A percentile compares a stretch with the other conserved stretches of the same genome.
phyloP scores from a whole-genome alignment of 2,113 vertebrate species.

The Rhinogobius similis region DNA sequence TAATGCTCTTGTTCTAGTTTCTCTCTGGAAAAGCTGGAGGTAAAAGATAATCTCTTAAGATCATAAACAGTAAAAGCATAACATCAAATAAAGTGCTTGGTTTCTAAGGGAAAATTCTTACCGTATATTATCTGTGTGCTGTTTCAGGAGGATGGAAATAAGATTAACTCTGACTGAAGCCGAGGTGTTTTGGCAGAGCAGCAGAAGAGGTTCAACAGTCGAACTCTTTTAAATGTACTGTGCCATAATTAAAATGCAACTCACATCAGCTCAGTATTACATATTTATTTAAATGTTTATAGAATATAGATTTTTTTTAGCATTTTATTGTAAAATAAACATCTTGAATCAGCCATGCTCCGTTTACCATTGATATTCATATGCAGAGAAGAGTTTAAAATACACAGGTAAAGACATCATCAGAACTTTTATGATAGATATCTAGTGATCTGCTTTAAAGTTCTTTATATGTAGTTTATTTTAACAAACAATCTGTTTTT shows the following conservation, averaged over 20 bases:
- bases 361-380: slow-evolving; percentile 22
- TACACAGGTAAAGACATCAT: slow-evolving; percentile 42
- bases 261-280: neutral
- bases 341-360: slow-evolving; percentile 45
- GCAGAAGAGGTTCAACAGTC: neutral
- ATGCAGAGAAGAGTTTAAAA: slow-evolving; percentile 23
- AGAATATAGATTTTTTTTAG: slow-evolving; percentile 1
- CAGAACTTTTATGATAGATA: neutral
- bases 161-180: slow-evolving; percentile 5
- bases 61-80: slow-evolving; percentile 22
- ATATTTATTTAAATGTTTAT: slow-evolving; percentile 4
- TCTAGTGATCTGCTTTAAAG: neutral
- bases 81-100: slow-evolving; percentile 26
- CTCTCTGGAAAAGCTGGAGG: neutral
- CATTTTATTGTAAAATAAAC: slow-evolving; percentile 58
- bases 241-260: neutral
- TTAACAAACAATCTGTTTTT: neutral
- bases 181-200: neutral
- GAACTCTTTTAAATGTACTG: neutral
- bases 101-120: slow-evolving; percentile 9
- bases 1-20: neutral
- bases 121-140: neutral
- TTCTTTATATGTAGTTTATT: neutral
- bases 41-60: slow-evolving; percentile 44
- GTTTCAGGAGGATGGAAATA: slow-evolving; percentile 16